Conservation (phyloP, 2,113 vertebrate genomes). For the Rhodinocichla rosea region DNA sequence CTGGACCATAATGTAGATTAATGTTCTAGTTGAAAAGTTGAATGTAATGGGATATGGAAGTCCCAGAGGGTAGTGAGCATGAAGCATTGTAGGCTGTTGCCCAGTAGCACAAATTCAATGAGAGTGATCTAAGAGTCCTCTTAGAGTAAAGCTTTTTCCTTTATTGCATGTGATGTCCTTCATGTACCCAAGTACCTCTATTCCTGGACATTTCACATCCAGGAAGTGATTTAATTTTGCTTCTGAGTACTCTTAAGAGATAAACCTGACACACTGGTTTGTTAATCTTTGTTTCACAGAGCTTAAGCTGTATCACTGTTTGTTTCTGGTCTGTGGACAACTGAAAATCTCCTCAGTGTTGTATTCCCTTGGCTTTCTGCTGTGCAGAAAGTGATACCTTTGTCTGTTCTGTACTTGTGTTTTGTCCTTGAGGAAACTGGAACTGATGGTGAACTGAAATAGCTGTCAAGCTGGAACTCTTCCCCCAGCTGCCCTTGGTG, state of each 20-base stretch:
- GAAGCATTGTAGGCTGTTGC: neutral
- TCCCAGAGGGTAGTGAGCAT: neutral
- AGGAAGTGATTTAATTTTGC: neutral
- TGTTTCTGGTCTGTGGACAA: neutral
- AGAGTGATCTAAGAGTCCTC: neutral
- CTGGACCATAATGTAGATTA: neutral
- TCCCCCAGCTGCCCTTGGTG: neutral
- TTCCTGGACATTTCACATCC: neutral
- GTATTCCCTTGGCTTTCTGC: neutral
- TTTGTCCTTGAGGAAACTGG: neutral
- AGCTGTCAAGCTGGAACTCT: neutral
- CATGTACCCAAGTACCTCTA: neutral
- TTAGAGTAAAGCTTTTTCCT: neutral
- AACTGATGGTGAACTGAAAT: neutral
- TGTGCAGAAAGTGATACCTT: neutral
- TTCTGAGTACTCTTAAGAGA: neutral
- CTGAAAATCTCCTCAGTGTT: neutral
- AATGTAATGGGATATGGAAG: neutral
- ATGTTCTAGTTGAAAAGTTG: neutral
- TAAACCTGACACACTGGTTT: neutral
- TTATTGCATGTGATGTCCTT: neutral
- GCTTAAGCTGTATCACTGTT: neutral
- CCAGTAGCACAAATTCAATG: neutral
- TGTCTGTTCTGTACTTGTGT: neutral
- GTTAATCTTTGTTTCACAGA: neutral